phyloP scores from a whole-genome alignment of 2,113 vertebrate species.

The Neotragus pygmaeus region DNA sequence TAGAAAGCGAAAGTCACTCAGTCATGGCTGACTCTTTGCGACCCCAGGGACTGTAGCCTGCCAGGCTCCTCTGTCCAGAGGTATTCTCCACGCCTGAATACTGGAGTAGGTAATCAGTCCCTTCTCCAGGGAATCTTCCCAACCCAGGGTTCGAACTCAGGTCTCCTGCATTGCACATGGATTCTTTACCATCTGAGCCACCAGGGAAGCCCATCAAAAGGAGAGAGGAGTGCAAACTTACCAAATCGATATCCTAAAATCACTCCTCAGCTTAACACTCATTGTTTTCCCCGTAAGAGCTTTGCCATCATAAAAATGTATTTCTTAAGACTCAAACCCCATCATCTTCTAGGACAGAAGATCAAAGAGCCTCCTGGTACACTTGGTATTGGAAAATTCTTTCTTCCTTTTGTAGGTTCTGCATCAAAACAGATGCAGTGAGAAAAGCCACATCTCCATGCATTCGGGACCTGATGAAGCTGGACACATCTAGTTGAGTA shows the following conservation, averaged over 20 bases:
- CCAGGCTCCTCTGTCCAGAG: not conserved
- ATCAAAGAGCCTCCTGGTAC: not conserved
- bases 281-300: not conserved
- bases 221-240: not conserved
- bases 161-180: not conserved
- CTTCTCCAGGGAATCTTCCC: not conserved
- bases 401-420: not conserved
- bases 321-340: not conserved
- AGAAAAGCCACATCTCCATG: not conserved
- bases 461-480: not conserved
- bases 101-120: not conserved
- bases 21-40: not conserved
- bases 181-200: not conserved
- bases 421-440: slow-evolving; percentile 25
- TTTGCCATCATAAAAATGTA: not conserved
- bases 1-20: not conserved
- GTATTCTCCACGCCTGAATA: not conserved
- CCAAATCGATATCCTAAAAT: not conserved
- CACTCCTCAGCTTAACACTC: not conserved
- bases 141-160: not conserved
- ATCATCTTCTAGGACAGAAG: not conserved
- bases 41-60: not conserved
- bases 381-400: not conserved
- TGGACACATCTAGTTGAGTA: not conserved
- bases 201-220: not conserved